Evolutionary conservation across 2,888 invertebrate species (phyloP).

Genomic region (Cephus rjabovi): DNA sequence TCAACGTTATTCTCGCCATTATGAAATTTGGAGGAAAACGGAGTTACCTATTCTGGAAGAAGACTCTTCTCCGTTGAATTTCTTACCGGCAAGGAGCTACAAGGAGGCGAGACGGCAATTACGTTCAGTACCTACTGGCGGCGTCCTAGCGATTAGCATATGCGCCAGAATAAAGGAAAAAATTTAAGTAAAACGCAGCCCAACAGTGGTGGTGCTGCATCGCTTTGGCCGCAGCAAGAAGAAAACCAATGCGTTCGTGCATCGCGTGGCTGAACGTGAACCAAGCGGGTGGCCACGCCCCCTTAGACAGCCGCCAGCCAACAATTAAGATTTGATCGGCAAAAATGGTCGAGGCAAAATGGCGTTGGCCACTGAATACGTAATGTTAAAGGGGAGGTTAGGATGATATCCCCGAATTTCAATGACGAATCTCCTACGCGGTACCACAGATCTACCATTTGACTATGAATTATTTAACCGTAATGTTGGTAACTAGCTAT

Average conservation of each 20-base stretch:
- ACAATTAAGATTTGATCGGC: conserved; percentile 68
- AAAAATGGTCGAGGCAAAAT: conserved; percentile 67
- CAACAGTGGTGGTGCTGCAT: neutral
- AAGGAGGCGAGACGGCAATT: conserved; percentile 9
- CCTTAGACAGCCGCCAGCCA: conserved; percentile 67
- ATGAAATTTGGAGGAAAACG: neutral
- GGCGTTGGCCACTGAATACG: conserved; percentile 64
- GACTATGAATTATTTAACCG: neutral
- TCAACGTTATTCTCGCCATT: neutral
- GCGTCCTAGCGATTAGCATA: conserved; percentile 47
- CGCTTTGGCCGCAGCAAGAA: conserved; percentile 37
- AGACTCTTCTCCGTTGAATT: conserved; percentile 18
- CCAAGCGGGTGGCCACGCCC: conserved; percentile 62
- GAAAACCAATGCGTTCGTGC: conserved; percentile 61
- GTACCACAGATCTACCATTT: neutral
- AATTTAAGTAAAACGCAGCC: neutral
- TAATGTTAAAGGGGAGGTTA: conserved; percentile 45
- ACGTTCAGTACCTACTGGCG: conserved; percentile 10
- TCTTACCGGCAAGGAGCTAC: conserved; percentile 16
- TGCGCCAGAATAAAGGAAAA: conserved; percentile 12
- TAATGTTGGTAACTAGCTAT: neutral
- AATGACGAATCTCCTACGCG: neutral
- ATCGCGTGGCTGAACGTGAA: conserved; percentile 64
- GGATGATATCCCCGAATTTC: neutral
- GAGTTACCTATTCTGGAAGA: neutral